Conservation (phyloP, 2,113 vertebrate genomes). For the Apeltes quadracus region DNA sequence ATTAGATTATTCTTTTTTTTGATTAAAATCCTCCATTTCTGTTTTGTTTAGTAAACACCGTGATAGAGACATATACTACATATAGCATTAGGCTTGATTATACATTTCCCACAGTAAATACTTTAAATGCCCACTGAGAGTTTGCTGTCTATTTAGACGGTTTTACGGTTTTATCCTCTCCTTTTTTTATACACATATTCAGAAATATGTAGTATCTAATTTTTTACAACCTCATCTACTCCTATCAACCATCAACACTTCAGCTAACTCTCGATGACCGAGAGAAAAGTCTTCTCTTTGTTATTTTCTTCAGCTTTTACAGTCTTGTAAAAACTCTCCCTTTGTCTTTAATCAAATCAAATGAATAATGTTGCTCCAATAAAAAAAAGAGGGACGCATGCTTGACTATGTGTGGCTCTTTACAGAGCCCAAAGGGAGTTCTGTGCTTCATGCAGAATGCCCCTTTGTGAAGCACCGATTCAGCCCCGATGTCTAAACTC, state of each 20-base stretch:
- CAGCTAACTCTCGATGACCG: neutral
- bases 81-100: neutral
- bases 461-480: slow-evolving; percentile 54
- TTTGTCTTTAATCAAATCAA: slow-evolving; percentile 21
- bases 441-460: slow-evolving; percentile 50
- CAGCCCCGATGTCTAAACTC: slow-evolving; percentile 39
- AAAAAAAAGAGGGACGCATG: slow-evolving; percentile 35
- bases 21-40: neutral
- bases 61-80: neutral
- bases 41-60: neutral
- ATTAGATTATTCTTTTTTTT: neutral
- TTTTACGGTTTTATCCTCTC: neutral
- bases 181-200: neutral
- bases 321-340: slow-evolving; percentile 4
- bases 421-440: slow-evolving; percentile 38
- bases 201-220: neutral
- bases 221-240: neutral
- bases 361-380: slow-evolving; percentile 29
- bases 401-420: slow-evolving; percentile 56
- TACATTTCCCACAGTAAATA: neutral
- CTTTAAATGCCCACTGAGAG: neutral
- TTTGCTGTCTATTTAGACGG: neutral
- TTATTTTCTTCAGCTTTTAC: slow-evolving; percentile 9
- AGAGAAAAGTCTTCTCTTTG: neutral
- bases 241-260: neutral